Base-by-base conservation (phyloP, 2,113 vertebrate species). In the Colaptes auratus region DNA sequence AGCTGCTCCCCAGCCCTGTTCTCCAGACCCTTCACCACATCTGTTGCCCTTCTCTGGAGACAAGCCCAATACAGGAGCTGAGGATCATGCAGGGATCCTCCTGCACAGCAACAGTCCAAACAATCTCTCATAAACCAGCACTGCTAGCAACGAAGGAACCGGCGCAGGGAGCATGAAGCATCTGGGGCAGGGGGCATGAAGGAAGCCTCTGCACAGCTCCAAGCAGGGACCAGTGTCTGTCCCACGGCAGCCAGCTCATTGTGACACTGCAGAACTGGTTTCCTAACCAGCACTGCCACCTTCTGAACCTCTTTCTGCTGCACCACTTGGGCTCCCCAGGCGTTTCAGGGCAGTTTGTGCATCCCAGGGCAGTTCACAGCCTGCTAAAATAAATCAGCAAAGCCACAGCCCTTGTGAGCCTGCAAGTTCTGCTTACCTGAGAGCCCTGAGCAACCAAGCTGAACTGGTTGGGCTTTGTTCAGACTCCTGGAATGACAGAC, bases 331-430 rank as follows among this genome's bases (percentile, higher is more conserved):
- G 10, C 2, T 3, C 25, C 9, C 35, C 28, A 23, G 5, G 11
- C 2, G 12, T 16, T 28, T 2, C 1, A 27, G 6, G 46, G 17
- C 14, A 1, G 2, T 3, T 46, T 2, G 1, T 0, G 3, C 42
- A 10, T 13, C 17, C 12, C 12, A 2, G 6, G 14, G 3, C 7
- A 2, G 3, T 0, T 5, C 8, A 0, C 3, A 7, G 55, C 31
- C 27, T 12, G 30, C 20, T 30, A 2, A 3, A 48, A 24, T 10
- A 16, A 9, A 31, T 1, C 2, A 27, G 11, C 2, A 2, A 1
- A 18, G 15, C 55, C 33, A 5, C 50, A 30, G 59, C 21, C 9
- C 35, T 6, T 0, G 3, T 8, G 33, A 42, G 21, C 15, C 56
- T 11, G 6, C 0, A 2, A 10, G 9, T 2, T 3, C 15, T 1